Conservation (phyloP, 2,113 vertebrate genomes). For the Irena cyanogastra region DNA sequence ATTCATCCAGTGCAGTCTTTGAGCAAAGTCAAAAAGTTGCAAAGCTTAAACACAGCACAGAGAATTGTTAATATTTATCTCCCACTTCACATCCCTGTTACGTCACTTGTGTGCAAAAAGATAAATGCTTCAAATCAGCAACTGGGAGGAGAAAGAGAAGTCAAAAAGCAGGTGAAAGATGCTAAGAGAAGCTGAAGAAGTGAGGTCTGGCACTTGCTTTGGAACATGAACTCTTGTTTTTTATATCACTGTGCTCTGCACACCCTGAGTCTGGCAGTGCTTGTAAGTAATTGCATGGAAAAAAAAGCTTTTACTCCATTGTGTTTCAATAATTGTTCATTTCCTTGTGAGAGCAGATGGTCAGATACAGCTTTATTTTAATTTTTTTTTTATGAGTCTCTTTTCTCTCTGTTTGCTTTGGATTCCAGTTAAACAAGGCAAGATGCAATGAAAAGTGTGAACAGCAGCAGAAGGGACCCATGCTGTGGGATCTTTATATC, state of each 20-base stretch:
- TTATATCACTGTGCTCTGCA: not conserved
- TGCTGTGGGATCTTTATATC: not conserved
- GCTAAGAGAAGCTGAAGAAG: not conserved
- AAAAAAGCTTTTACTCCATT: not conserved
- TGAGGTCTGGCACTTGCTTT: not conserved
- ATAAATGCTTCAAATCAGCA: constrained; percentile 13
- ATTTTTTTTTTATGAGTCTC: not conserved
- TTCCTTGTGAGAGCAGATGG: not conserved
- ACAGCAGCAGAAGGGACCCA: not conserved
- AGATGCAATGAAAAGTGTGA: not conserved
- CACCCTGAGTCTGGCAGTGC: not conserved
- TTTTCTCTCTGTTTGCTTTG: not conserved
- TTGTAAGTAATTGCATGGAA: constrained; percentile 53
- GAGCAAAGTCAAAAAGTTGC: not conserved
- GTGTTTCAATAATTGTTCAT: not conserved
- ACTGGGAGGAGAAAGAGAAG: not conserved
- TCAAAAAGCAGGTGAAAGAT: not conserved
- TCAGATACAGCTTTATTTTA: not conserved
- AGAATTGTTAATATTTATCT: constrained; percentile 44
- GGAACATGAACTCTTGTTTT: not conserved
- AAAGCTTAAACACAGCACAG: not conserved
- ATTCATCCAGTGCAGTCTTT: not conserved
- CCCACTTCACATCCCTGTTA: not conserved
- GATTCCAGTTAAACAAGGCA: not conserved
- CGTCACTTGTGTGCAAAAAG: not conserved